Base-by-base conservation (phyloP, 1,140 invertebrate genomes). In the Zaprionus lachaisei region DNA sequence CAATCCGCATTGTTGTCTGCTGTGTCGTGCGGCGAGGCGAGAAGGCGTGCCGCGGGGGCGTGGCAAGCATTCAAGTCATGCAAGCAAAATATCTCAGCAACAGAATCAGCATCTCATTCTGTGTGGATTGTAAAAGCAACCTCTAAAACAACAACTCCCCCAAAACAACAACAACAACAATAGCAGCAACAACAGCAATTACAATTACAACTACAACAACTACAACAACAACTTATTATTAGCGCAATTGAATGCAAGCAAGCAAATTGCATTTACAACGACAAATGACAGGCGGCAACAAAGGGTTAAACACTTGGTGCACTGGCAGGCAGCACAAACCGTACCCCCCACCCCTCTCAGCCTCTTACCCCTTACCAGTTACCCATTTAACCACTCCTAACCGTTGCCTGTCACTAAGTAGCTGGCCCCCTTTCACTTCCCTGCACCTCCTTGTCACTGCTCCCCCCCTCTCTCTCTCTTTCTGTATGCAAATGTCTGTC, bases 401-500 rank as follows among this genome's bases (percentile, higher is more conserved):
- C 31, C 24, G 54, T 31, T 34, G 34, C 17, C 31, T 37, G 26
- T 24, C 31, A 34, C 37, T 57, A 49, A 65, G 62, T 65, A 56
- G 54, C 51, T 56, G 11, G 20, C 47, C 4, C 20, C 22, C 20
- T 9, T 31, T 31, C 28, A 31, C 28, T 51, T 11, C 17, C 11
- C 22, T 5, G 11, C 28, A 14, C n/a, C 26, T 14, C 51, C 37
- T 34, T 34, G 9, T 3, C 9, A 11, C 9, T 3, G 7, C 28
- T 24, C 7, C 14, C 28, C n/a, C 7, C 14, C 28, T 24, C 7
- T 41, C 66, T 47, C 17, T 57, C 24, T 20, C 55, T 17, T 28
- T 9, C 24, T 73, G 34, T 77, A 77, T 81, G 80, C 63, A 78
- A 81, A 81, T 81, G 58, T 55, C 61, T 22, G 31, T 61, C 56